Base-by-base conservation (phyloP, 2,113 vertebrate species). In the Oreochromis aureus region DNA sequence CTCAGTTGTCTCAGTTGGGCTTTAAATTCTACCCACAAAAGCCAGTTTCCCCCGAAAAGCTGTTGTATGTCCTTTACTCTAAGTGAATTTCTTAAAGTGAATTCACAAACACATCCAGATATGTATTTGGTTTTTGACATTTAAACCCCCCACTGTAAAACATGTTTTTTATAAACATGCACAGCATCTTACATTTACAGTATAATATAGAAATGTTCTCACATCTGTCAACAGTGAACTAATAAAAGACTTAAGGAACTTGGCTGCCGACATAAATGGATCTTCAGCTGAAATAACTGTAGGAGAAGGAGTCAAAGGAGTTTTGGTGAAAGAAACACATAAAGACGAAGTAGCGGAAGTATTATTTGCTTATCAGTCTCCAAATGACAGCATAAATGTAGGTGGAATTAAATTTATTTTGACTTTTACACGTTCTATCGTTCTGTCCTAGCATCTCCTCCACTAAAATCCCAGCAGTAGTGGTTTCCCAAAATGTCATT, bases 181-280 rank as follows among this genome's bases (percentile, higher is more conserved):
- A 32, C 6, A 19, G 18, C 10, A 16, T 6, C 10, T 81, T 36
- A 30, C 34, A 58, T 61, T 44, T 13, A 59, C 1, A 32, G 19
- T 41, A 22, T 69, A 69, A 41, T 41, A 19, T 59, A 46, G 16
- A 19, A 61, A 32, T 30, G n/a, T 79, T 53, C 7, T 59, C 36
- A 53, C 13, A 54, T 80, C 34, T 73, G 16, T 79, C 53, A 6
- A 92, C 88, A 96, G 96, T 16, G 0, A 8, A 2, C 1, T 78
- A 2, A 90, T 96, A 66, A 4, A 30, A 1, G 2, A 3, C 1
- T 9, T 95, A 11, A 0, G 1, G 0, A 1, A 6, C 0, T 1
- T 94, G 2, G 16, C 53, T 2, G 0, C 5, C 7, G 0, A 5
- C 2, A 76, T 95, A 71, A 93, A 53, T 1, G 39, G 2, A 5